phyloP scores from a whole-genome alignment of 2,113 vertebrate genomes.

The Sigmodon hispidus region DNA sequence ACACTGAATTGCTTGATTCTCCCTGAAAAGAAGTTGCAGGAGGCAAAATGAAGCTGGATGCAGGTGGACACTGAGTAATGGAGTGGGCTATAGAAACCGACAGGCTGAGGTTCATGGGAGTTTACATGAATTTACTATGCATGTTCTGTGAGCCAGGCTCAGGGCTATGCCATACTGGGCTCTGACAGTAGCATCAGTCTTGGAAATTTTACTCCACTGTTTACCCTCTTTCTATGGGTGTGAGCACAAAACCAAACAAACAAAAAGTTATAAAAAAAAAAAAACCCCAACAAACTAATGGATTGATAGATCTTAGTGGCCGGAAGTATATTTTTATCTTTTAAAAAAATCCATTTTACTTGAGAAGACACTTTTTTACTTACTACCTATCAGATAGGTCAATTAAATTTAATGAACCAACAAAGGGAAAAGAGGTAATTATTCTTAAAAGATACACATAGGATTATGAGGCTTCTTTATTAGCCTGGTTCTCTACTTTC shows the following conservation, averaged over 20 bases:
- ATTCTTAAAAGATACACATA: background rate
- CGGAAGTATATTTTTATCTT: constrained; percentile 54
- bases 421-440: background rate
- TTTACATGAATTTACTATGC: background rate
- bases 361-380: constrained; percentile 23
- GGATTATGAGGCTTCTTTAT: background rate
- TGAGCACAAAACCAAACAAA: background rate
- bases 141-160: background rate
- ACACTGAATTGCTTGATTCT: background rate
- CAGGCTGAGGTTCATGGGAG: no score
- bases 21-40: background rate
- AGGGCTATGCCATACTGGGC: no score
- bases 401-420: background rate
- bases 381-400: background rate
- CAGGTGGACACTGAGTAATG: background rate
- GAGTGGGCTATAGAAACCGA: background rate
- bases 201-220: background rate
- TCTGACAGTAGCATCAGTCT: background rate
- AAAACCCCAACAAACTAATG: background rate
- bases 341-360: constrained; percentile 34
- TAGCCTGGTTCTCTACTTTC: background rate
- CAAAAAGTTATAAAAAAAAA: background rate
- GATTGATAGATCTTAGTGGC: background rate
- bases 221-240: background rate
- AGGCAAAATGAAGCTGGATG: background rate